phyloP scores from a whole-genome alignment of 2,797 vertebrate genomes.

The Cheracebus regulus region DNA sequence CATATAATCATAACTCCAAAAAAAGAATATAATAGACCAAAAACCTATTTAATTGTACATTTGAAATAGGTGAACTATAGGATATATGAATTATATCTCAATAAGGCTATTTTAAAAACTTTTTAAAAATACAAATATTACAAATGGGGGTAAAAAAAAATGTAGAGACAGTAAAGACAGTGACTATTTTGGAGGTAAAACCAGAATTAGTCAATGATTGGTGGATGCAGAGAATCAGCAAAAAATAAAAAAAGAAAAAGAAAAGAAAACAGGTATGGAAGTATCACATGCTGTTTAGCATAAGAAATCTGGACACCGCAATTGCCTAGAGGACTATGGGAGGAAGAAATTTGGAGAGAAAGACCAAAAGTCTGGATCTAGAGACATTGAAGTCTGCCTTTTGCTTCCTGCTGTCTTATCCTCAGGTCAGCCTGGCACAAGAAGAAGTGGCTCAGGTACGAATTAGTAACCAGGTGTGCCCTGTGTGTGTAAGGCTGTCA shows the following conservation, averaged over 20 bases:
- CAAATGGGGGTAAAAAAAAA: not conserved
- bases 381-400: not conserved
- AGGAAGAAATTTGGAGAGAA: too few species aligned
- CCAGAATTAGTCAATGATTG: not conserved
- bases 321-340: accelerated
- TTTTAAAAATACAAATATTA: not conserved
- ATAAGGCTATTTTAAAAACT: not conserved
- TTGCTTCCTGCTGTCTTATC: not conserved
- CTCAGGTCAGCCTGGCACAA: not conserved
- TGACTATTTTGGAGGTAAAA: not conserved
- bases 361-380: too few species aligned
- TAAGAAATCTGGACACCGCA: not conserved
- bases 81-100: not conserved
- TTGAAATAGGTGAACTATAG: not conserved
- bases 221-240: accelerated
- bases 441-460: not conserved
- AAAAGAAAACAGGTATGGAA: too few species aligned
- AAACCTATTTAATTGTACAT: not conserved
- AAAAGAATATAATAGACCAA: not conserved
- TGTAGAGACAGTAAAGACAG: not conserved
- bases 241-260: too few species aligned
- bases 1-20: not conserved
- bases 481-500: not conserved
- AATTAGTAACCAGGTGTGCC: not conserved
- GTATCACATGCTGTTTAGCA: not conserved